Conservation (phyloP, 2,888 invertebrate genomes). For the Muschampia plurimacula region DNA sequence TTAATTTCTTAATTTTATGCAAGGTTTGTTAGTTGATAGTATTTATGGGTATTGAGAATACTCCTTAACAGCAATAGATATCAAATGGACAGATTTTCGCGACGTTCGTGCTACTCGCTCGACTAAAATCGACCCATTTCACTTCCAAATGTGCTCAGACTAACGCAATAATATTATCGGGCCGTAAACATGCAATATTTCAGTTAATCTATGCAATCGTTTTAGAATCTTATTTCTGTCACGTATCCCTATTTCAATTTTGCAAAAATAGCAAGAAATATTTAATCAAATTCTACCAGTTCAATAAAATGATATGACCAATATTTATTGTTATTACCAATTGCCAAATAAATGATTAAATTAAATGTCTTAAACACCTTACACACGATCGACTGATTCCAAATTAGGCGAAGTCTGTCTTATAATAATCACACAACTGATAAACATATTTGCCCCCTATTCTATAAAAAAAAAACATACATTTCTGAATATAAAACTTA, state of each 20-base stretch:
- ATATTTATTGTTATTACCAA: no score
- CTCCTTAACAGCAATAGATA: slow-evolving; percentile 25
- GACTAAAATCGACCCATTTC: slow-evolving; percentile 38
- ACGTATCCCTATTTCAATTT: not conserved
- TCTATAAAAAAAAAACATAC: no score
- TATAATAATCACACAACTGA: no score
- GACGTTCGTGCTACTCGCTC: slow-evolving; percentile 37
- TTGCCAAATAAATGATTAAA: no score
- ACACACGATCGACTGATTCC: no score
- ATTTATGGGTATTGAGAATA: slow-evolving; percentile 5
- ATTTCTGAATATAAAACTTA: no score
- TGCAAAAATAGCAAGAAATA: not conserved
- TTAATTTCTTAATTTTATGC: not conserved
- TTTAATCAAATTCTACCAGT: no score
- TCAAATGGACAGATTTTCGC: slow-evolving; percentile 24
- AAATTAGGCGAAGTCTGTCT: no score
- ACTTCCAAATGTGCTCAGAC: slow-evolving; percentile 37
- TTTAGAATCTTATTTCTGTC: slow-evolving; percentile 26
- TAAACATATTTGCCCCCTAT: no score
- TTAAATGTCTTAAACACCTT: no score
- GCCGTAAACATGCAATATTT: slow-evolving; percentile 38
- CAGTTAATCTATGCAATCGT: slow-evolving; percentile 38
- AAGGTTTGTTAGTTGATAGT: not conserved
- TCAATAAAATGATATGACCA: no score
- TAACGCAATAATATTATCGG: slow-evolving; percentile 30